Conservation (phyloP, 2,797 vertebrate genomes). For the Phrynocephalus vlangalii region DNA sequence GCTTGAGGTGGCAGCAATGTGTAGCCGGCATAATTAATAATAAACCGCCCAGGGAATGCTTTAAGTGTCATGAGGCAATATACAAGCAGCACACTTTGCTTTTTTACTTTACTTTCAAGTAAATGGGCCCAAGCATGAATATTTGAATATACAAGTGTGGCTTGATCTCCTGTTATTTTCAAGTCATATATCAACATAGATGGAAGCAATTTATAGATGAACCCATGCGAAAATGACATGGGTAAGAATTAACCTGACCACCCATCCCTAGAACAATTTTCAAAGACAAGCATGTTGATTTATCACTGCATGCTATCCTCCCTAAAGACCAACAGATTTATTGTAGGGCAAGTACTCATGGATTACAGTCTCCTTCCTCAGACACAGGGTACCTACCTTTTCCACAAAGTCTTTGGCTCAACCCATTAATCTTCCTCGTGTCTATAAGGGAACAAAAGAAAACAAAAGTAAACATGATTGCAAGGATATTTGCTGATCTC, state of each 20-base stretch:
- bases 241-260: not conserved
- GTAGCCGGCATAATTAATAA: too few relatives aligned
- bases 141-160: not conserved
- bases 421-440: not conserved
- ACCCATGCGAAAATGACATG: not conserved
- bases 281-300: too few relatives aligned
- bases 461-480: not conserved
- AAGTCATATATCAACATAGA: not conserved
- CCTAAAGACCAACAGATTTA: too few relatives aligned
- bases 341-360: too few relatives aligned
- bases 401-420: not conserved
- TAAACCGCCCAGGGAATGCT: too few relatives aligned
- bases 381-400: not conserved
- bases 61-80: too few relatives aligned
- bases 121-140: not conserved
- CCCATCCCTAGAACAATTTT: not conserved
- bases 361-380: too few relatives aligned
- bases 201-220: not conserved
- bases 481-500: not conserved
- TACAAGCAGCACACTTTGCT: too few relatives aligned
- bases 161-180: not conserved
- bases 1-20: too few relatives aligned
- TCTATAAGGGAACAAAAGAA: not conserved
- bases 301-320: too few relatives aligned
- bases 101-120: not conserved